Base-by-base conservation (phyloP, 2,113 vertebrate species). In the Lanius collurio region DNA sequence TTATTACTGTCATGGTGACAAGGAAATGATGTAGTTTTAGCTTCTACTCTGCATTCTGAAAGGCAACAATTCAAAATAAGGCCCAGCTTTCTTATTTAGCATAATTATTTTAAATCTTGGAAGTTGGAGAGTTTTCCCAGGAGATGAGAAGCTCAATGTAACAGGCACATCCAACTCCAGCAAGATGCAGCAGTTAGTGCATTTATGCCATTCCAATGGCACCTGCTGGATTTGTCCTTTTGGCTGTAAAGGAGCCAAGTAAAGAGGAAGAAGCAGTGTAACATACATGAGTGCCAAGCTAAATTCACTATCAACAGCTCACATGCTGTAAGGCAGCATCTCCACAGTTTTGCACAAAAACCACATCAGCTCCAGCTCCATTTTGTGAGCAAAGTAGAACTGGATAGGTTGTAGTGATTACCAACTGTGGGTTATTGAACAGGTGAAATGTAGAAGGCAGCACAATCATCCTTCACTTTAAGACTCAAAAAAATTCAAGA, bases 71-170 rank as follows among this genome's bases (percentile, higher is more conserved):
- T 88, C 31, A 74, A 93, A 79, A 6, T 46, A 93, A 88, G 46
- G 67, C 67, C 49, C 55, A 73, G 23, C 8, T 63, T 80, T 21
- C 63, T 77, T 74, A 4, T 73, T 76, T 68, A 71, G 37, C 23
- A 16, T 26, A 60, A 76, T 31, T 24, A 91, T 16, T 20, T 49
- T 47, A 56, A 52, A 46, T 21, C 31, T 49, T 79, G 8, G 33
- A 84, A 73, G 24, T 0, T 33, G 13, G 41, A 67, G 8, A 19
- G 6, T 46, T 56, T 76, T 91, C 41, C 57, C 19, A 13, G 17
- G 10, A 15, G 1, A 2, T 1, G 4, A 62, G 33, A 59, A 67
- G 26, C 31, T 73, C 49, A 71, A 1, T 2, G 3, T 0, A 65
- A 22, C 49, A 86, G 63, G 35, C 73, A 69, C 31, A 49, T 28